Base-by-base conservation (phyloP, 2,113 vertebrate species). In the Rhea americana region DNA sequence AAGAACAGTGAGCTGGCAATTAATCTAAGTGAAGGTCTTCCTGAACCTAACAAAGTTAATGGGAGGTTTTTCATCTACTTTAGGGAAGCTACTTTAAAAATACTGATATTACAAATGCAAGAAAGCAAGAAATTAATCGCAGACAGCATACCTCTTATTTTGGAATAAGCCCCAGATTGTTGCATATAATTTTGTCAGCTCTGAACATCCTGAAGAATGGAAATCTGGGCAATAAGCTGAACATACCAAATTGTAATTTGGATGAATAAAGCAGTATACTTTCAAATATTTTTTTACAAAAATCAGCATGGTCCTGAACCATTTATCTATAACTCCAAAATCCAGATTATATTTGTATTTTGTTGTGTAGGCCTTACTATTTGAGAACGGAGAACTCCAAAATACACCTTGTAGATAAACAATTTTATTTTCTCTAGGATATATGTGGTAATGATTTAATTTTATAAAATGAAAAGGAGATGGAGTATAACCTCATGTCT, bases 261-360 rank as follows among this genome's bases (percentile, higher is more conserved):
- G 59, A 24, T 65, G 2, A 5, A 43, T 58, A 19, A 68, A 81
- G 37, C 39, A 3, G 1, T 0, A 0, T 7, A 1, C 59, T 28
- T 74, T 81, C 11, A 53, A 48, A 73, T 17, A 62, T 10, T 5
- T 6, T 74, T 5, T 6, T 74, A 25, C 10, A 9, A 18, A 84
- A 30, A 5, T 67, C 25, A 35, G 11, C 32, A 41, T 2, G 3
- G 6, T 25, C 3, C 2, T 82, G 39, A 77, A 37, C 4, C 4
- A 67, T 41, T 79, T 63, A 22, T 5, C 3, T 32, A 7, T 32
- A 47, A 70, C 9, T 65, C n/a, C 35, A 21, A 74, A 80, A 47
- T 61, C 11, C 8, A 37, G 4, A 16, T 80, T 51, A 26, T 48
- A 58, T 25, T 13, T 55, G n/a, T 50, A 68, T 28, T 0, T 59